Base-by-base conservation (phyloP, 2,797 vertebrate species). In the Balearica regulorum region DNA sequence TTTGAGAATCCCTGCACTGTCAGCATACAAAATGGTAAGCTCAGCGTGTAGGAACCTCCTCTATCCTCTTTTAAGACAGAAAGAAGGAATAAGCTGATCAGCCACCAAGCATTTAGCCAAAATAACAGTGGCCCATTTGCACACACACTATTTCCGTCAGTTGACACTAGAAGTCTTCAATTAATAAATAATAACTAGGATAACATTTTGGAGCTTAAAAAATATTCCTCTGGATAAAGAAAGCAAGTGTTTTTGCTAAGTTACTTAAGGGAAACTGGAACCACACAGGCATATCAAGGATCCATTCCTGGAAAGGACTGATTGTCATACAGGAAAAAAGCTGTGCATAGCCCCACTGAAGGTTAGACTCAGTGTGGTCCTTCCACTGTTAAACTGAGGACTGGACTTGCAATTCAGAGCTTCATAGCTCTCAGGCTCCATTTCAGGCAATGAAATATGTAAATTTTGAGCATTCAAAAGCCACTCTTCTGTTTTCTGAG, bases 1-100 rank as follows among this genome's bases (percentile, higher is more conserved):
- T 97, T 98, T 96, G 97, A 98, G 93, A 96, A 98, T 35, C 98
- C 98, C 35, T 98, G 98, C 49, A 91, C 96, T 24, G 85, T 97
- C 80, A 98, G 97, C 64, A 85, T 98, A 54, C 97, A 98, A 93
- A 98, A 98, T 54, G 98, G 98, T 98, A 96, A 86, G 90, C 69
- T 87, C n/a, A 65, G 28, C 22, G 10, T 61, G 46, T 7, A 58
- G 24, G 44, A 72, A 75, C 13, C 3, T 78, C 46, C 57, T 88
- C 54, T 49, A 4, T 19, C 86, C 26, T 88, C 28, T 87, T 91
- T 54, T 46, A 86, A 68, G 71, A 75, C 33, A 55, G 19, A 62
- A 91, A 90, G 33, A 64, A 58, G 5, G 80, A 91, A 53, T 41
- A 65, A 69, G 10, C 10, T 89, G 29, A 69, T 53, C 12, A 62